These are phyloP conservation scores for Holcopasites calliopsidis DNA, from an alignment of 1,140 invertebrate species.

Conservation along the genomic window DNA sequence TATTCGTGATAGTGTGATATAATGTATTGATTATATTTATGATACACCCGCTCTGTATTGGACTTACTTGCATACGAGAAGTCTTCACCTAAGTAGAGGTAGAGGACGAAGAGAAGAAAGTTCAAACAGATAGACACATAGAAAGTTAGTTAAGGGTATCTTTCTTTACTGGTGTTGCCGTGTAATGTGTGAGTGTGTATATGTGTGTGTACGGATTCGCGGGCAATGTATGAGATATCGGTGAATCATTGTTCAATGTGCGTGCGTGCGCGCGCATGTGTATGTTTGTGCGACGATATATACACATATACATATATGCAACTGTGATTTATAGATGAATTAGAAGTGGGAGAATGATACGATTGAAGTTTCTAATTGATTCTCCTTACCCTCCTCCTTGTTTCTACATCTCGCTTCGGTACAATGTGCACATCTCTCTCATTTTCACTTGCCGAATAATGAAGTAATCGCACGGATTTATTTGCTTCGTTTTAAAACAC, in stretches of 20 bases:
- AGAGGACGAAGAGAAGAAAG: slow-evolving; percentile 74
- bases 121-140: slow-evolving; percentile 78
- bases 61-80: slow-evolving; percentile 79
- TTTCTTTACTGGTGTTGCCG: slow-evolving; percentile 42
- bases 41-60: slow-evolving; percentile 51
- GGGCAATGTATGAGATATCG: neutral
- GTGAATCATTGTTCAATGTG: neutral
- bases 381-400: slow-evolving; percentile 11
- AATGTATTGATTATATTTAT: slow-evolving; percentile 28
- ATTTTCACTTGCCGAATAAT: slow-evolving; percentile 26
- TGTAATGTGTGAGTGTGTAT: too few relatives aligned
- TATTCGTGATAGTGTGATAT: slow-evolving; percentile 28
- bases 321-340: slow-evolving; percentile 27
- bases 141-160: slow-evolving; percentile 72
- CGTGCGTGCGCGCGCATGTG: neutral
- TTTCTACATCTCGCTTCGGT: slow-evolving; percentile 6
- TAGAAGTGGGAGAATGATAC: slow-evolving; percentile 17
- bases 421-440: slow-evolving; percentile 41
- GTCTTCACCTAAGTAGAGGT: slow-evolving; percentile 78
- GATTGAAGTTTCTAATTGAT: slow-evolving; percentile 9
- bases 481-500: too few relatives aligned
- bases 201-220: neutral
- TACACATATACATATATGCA: slow-evolving; percentile 16
- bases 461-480: slow-evolving; percentile 18
- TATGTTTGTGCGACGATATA: slow-evolving; percentile 3